phyloP scores from a whole-genome alignment of 2,113 vertebrate genomes.

The Neofelis nebulosa region DNA sequence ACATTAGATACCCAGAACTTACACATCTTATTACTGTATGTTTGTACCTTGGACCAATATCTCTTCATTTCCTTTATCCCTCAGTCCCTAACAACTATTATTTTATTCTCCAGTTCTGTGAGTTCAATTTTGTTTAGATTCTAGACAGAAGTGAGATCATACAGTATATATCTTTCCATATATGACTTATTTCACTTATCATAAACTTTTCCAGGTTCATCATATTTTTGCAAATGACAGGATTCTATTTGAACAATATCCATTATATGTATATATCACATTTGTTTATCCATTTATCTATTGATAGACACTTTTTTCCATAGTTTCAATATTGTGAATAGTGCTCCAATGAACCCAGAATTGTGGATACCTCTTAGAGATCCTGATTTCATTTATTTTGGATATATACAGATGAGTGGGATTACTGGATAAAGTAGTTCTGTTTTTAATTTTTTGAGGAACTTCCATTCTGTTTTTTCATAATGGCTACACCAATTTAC shows the following conservation, averaged over 20 bases:
- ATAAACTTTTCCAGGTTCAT: background rate
- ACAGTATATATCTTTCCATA: background rate
- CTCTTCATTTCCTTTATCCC: background rate
- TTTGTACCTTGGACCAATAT: background rate
- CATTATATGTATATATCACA: background rate
- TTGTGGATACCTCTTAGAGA: background rate
- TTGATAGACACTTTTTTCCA: background rate
- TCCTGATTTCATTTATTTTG: background rate
- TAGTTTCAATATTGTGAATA: background rate
- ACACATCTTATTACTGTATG: background rate
- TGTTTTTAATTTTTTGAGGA: background rate
- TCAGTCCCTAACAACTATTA: background rate
- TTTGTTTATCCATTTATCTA: background rate
- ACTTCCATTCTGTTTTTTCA: background rate
- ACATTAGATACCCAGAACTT: background rate
- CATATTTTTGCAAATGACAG: background rate
- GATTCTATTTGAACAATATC: background rate
- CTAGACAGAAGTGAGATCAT: background rate
- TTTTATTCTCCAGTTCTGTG: background rate
- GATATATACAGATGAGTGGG: background rate
- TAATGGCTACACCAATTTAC: background rate
- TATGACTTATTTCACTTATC: background rate
- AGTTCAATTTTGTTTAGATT: background rate
- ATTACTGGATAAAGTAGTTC: background rate
- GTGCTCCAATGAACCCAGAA: background rate